Evolutionary conservation across 1,140 invertebrate species (phyloP).

Genomic region (Protaetia brevitarsis): DNA sequence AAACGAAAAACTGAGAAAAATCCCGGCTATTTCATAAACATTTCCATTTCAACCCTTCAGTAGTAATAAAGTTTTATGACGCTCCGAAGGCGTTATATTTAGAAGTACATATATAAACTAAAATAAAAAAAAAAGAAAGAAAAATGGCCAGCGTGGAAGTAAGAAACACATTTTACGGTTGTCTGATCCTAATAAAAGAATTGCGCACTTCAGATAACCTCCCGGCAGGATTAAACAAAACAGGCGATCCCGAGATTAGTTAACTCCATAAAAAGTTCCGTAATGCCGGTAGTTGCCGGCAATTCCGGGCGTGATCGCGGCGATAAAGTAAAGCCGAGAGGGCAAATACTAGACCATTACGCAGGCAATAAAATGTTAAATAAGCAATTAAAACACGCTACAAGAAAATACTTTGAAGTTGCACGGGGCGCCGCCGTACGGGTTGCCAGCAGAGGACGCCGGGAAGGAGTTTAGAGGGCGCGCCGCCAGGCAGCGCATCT

Average conservation of each 20-base stretch:
- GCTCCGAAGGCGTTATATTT: background rate
- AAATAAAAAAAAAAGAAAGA: no score
- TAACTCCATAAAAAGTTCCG: slow-evolving; percentile 23
- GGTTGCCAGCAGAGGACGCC: slow-evolving; percentile 27
- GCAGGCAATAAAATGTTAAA: slow-evolving; percentile 41
- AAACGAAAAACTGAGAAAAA: no score
- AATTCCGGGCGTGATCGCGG: slow-evolving; percentile 1
- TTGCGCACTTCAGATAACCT: slow-evolving; percentile 15
- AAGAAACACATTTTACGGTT: slow-evolving; percentile 11
- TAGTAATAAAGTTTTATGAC: slow-evolving; percentile 14
- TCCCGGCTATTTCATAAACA: no score
- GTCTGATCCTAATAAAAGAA: slow-evolving; percentile 20
- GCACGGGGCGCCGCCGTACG: slow-evolving; percentile 28
- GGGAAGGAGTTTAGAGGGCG: no score
- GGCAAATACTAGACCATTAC: slow-evolving; percentile 37
- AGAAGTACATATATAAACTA: no score
- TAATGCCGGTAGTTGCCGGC: slow-evolving; percentile 21
- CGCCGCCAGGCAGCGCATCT: background rate
- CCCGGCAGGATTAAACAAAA: slow-evolving; percentile 23
- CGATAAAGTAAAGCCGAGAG: slow-evolving; percentile 22
- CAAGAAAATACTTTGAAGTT: slow-evolving; percentile 37
- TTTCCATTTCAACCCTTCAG: background rate
- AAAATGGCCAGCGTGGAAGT: no score
- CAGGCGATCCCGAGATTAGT: slow-evolving; percentile 19
- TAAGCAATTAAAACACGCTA: slow-evolving; percentile 39